phyloP scores from a whole-genome alignment of 1,140 invertebrate genomes.

The Eufriesea mexicana region DNA sequence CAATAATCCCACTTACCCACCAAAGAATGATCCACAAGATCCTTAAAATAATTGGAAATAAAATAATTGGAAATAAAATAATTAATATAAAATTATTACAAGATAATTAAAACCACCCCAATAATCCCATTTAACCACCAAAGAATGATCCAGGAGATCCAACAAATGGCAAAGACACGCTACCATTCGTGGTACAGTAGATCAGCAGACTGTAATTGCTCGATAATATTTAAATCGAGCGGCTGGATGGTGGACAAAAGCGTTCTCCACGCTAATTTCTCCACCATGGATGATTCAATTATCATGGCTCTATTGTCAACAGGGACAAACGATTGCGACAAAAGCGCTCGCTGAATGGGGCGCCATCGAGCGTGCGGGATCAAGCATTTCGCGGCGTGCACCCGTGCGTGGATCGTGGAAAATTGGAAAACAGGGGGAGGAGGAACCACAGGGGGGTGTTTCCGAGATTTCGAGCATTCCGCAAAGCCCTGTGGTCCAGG shows the following conservation, averaged over 20 bases:
- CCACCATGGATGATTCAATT: conserved; percentile 6
- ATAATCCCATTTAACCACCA: no score
- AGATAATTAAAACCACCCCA: no score
- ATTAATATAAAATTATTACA: no score
- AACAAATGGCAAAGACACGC: neutral
- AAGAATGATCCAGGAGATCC: no score
- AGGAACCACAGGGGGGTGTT: neutral
- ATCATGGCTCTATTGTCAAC: neutral
- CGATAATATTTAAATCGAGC: conserved; percentile 12
- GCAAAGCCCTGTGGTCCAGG: no score
- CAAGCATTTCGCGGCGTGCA: neutral
- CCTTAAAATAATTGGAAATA: no score
- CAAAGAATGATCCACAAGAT: no score
- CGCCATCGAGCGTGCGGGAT: neutral
- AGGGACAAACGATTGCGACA: neutral
- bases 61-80: no score
- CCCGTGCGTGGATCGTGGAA: neutral
- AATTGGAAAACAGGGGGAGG: neutral
- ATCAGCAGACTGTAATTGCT: no score
- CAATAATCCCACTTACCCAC: no score
- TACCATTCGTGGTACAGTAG: no score
- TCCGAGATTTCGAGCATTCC: neutral
- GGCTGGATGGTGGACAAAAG: neutral
- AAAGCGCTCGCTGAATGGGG: neutral
- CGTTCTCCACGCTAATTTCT: neutral